Evolutionary conservation across 2,113 vertebrate genomes (phyloP).

Genomic region (Oncorhynchus keta): DNA sequence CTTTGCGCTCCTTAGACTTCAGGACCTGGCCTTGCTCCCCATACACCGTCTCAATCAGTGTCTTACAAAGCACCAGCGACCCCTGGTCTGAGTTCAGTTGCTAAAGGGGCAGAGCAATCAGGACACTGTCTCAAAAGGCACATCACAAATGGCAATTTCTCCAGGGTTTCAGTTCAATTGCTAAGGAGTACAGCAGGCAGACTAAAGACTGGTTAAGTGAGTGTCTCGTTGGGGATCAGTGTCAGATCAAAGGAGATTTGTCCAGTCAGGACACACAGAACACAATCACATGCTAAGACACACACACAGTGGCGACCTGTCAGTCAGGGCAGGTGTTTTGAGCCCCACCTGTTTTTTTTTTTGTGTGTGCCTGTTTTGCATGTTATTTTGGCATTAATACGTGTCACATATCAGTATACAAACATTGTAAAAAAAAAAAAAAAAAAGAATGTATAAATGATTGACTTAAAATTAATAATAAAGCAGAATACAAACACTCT

Average conservation of each 20-base stretch:
- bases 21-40: constrained; percentile 91
- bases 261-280: not conserved
- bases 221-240: not conserved
- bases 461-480: too few species aligned
- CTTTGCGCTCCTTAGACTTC: constrained; percentile 92
- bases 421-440: too few species aligned
- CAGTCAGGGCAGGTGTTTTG: too few species aligned
- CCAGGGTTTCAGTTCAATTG: not conserved
- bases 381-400: too few species aligned
- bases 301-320: not conserved
- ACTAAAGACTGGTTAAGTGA: too few species aligned
- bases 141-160: not conserved
- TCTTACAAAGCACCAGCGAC: constrained; percentile 91
- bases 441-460: too few species aligned
- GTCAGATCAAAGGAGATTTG: too few species aligned
- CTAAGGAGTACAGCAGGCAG: not conserved
- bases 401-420: too few species aligned
- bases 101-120: constrained; percentile 59
- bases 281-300: not conserved
- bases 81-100: constrained; percentile 83
- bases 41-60: constrained; percentile 89
- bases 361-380: too few species aligned
- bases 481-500: too few species aligned
- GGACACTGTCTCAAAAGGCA: constrained; percentile 44
- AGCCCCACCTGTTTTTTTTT: too few species aligned